These are phyloP conservation scores for Nomada lathburiana DNA, from an alignment of 2,888 invertebrate species.

Conservation along the genomic window DNA sequence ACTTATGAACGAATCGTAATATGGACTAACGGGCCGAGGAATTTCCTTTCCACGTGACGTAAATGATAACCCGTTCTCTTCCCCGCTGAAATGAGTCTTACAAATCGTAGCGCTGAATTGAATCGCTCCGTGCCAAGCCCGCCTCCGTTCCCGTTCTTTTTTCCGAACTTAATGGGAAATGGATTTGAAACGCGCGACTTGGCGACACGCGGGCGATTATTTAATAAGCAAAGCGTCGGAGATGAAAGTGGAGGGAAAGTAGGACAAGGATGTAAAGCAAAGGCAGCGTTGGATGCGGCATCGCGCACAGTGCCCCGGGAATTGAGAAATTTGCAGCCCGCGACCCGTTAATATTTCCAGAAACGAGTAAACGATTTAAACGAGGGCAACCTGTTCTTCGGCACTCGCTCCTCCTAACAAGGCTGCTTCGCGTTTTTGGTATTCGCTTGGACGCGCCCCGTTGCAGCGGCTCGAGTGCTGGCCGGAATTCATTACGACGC, in stretches of 20 bases:
- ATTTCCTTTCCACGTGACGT: conserved; percentile 4
- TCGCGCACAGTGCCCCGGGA: neutral
- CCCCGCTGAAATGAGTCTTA: neutral
- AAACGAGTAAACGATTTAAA: conserved; percentile 33
- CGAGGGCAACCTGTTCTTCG: conserved; percentile 1
- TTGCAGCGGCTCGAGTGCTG: conserved; percentile 1
- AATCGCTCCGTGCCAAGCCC: neutral
- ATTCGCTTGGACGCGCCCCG: conserved; percentile 8
- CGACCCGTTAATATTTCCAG: conserved; percentile 14
- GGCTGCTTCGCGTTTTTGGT: neutral
- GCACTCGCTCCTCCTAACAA: conserved; percentile 21
- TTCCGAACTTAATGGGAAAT: neutral
- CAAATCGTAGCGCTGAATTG: neutral
- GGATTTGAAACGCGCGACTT: neutral
- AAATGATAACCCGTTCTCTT: neutral
- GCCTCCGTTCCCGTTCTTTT: neutral
- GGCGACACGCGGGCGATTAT: neutral
- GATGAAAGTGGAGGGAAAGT: neutral
- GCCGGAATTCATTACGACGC: conserved; percentile 27
- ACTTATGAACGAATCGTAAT: conserved; percentile 14
- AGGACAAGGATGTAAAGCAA: neutral
- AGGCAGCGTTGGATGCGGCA: neutral
- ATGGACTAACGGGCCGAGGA: neutral
- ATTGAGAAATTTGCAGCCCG: conserved; percentile 5
- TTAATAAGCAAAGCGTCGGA: conserved; percentile 3